These are phyloP conservation scores for Archips xylosteana DNA, from an alignment of 2,888 invertebrate genomes.

Conservation along the genomic window DNA sequence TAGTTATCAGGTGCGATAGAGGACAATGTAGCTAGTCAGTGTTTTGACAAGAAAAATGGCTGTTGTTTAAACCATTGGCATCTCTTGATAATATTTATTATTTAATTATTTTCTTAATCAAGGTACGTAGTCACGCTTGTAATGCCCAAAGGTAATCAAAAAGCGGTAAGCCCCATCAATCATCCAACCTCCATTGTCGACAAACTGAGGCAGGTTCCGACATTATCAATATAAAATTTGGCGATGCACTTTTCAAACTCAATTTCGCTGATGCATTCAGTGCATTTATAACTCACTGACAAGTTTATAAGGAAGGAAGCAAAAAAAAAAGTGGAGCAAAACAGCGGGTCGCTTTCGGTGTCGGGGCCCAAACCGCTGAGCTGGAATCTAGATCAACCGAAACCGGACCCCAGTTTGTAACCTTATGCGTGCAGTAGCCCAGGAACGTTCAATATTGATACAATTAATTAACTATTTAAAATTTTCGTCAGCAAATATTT, in stretches of 20 bases:
- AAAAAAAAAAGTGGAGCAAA: conserved; percentile 19
- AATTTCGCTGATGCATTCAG: conserved; percentile 6
- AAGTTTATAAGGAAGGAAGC: conserved; percentile 15
- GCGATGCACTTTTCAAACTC: conserved; percentile 5
- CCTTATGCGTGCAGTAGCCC: conserved; percentile 19
- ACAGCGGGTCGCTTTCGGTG: conserved; percentile 33
- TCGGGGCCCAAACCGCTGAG: conserved; percentile 18
- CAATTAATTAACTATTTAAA: background rate
- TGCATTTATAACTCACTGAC: conserved; percentile 7
- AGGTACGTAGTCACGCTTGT: conserved; percentile 1
- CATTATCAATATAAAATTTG: conserved; percentile 11
- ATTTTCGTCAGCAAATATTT: background rate
- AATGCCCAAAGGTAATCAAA: background rate
- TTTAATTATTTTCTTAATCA: conserved; percentile 8
- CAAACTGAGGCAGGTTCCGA: background rate
- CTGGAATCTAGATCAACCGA: conserved; percentile 36
- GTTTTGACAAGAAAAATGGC: background rate
- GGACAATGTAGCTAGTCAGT: too few relatives aligned
- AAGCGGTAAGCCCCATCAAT: conserved; percentile 8
- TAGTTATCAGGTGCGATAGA: too few relatives aligned
- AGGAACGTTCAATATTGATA: conserved; percentile 23
- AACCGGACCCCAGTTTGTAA: conserved; percentile 28
- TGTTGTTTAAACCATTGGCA: background rate
- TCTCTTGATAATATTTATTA: background rate
- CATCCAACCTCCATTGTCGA: conserved; percentile 3